Percentiles rank a stretch among this genome's conserved stretches.
Conservation (phyloP, 2,888 invertebrate species). For the Tyria jacobaeae region DNA sequence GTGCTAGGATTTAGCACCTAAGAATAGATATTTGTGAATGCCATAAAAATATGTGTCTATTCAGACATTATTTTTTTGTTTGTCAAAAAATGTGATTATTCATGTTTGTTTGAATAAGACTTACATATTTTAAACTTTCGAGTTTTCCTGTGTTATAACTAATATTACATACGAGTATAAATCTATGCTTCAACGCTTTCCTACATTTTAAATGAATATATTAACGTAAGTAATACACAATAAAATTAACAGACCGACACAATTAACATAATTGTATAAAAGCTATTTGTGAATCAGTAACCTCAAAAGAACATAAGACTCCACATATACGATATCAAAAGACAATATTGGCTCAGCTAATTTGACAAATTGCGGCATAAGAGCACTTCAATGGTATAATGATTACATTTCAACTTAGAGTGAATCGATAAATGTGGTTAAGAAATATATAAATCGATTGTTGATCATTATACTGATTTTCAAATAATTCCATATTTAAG, state of each 20-base stretch:
- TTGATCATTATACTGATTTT: background rate
- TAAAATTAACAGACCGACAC: slow-evolving; percentile 39
- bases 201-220: slow-evolving; percentile 5
- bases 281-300: slow-evolving; percentile 29
- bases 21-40: too few relatives aligned
- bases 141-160: background rate
- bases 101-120: background rate
- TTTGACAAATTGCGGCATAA: slow-evolving; percentile 22
- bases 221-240: slow-evolving; percentile 18
- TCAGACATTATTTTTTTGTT: too few relatives aligned
- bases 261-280: slow-evolving; percentile 36
- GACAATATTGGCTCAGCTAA: slow-evolving; percentile 35
- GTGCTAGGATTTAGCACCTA: too few relatives aligned
- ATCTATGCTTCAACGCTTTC: slow-evolving; percentile 1
- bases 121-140: background rate
- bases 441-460: background rate
- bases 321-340: slow-evolving; percentile 28
- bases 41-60: too few relatives aligned
- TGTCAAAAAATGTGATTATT: too few relatives aligned
- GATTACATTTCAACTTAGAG: slow-evolving; percentile 31
- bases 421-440: slow-evolving; percentile 1
- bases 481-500: background rate
- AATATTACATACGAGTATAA: background rate
- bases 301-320: slow-evolving; percentile 33
- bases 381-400: slow-evolving; percentile 21